These are phyloP conservation scores for Amazona vittata DNA, from an alignment of 2,113 vertebrate species.

Conservation along the genomic window DNA sequence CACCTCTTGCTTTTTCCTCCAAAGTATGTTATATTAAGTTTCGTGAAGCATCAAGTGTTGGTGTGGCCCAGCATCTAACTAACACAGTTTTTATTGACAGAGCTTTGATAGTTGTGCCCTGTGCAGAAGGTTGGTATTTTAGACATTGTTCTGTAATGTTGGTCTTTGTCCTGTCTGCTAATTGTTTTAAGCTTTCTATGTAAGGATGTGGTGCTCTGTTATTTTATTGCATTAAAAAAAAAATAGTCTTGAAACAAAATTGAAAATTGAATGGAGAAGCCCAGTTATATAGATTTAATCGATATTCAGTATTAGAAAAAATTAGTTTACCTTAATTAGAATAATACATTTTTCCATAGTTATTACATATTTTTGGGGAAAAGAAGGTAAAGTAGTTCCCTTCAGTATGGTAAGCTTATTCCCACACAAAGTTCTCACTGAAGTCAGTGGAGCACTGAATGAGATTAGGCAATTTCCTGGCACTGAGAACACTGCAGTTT, in stretches of 20 bases:
- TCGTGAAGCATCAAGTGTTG: neutral
- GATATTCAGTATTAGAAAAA: neutral
- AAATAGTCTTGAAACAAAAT: neutral
- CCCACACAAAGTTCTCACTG: neutral
- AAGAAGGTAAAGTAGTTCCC: neutral
- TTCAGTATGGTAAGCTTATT: neutral
- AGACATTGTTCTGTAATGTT: conserved; percentile 35
- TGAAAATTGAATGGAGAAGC: neutral
- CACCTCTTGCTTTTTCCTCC: conserved; percentile 20
- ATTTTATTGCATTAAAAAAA: neutral
- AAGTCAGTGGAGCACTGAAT: neutral
- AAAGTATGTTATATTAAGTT: conserved; percentile 38
- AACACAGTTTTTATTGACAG: neutral
- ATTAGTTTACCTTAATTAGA: conserved; percentile 27
- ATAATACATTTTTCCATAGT: neutral
- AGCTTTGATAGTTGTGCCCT: conserved; percentile 88
- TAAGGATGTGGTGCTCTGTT: neutral
- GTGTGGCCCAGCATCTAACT: conserved; percentile 7
- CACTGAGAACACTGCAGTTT: neutral
- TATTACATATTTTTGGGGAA: neutral
- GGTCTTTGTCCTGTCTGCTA: conserved; percentile 51
- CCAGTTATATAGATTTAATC: neutral
- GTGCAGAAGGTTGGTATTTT: conserved; percentile 91
- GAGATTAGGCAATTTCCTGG: neutral
- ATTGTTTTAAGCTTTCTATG: conserved; percentile 34